Evolutionary conservation across 2,797 vertebrate species (phyloP).

Genomic region (Sebastes umbrosus): DNA sequence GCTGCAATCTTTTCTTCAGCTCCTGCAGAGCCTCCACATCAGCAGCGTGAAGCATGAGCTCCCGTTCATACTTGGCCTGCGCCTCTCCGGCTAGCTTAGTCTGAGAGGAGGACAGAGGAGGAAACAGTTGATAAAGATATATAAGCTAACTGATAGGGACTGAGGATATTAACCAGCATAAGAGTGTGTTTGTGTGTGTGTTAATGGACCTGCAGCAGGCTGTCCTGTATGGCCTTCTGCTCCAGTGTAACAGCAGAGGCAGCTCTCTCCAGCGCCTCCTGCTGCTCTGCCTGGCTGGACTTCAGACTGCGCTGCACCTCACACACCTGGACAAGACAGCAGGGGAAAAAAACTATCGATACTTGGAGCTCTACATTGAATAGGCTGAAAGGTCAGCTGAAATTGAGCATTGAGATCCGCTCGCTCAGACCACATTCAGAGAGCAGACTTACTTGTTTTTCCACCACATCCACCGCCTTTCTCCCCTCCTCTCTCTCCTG

Average conservation of each 20-base stretch:
- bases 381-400: too few relatives aligned
- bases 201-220: constrained; percentile 88
- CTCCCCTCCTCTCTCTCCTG: constrained; percentile 89
- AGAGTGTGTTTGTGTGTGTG: background rate
- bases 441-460: constrained; percentile 85
- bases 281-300: constrained; percentile 89
- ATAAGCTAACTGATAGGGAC: background rate
- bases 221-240: constrained; percentile 92
- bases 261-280: constrained; percentile 92
- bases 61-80: constrained; percentile 94
- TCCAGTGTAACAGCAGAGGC: constrained; percentile 86
- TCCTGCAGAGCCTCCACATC: constrained; percentile 94
- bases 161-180: background rate
- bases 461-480: constrained; percentile 88
- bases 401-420: too few relatives aligned
- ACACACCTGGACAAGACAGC: constrained; percentile 77
- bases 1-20: constrained; percentile 87
- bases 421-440: too few relatives aligned
- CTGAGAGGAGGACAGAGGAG: constrained; percentile 24
- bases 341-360: background rate
- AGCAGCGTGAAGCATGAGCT: constrained; percentile 96
- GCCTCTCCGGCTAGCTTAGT: constrained; percentile 88
- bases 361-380: too few relatives aligned
- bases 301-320: constrained; percentile 90
- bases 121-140: background rate